Conservation (phyloP, 2,888 invertebrate genomes). For the Tridacna gigas region DNA sequence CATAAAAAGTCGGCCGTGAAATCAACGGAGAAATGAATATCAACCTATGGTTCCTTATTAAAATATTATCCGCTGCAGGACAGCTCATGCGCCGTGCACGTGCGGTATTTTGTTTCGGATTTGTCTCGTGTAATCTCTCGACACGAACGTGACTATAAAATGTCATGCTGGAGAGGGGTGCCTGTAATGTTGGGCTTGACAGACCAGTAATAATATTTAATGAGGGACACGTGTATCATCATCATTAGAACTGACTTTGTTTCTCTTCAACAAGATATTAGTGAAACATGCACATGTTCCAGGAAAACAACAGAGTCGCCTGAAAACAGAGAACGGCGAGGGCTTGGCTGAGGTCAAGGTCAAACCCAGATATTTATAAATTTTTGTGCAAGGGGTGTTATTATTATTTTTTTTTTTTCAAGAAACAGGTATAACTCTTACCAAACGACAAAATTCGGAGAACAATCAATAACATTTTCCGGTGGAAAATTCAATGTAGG, state of each 20-base stretch:
- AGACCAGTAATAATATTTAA: slow-evolving; percentile 58
- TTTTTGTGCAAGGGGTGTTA: too few species aligned
- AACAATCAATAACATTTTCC: too few species aligned
- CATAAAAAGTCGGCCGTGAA: slow-evolving; percentile 60
- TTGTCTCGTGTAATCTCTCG: slow-evolving; percentile 53
- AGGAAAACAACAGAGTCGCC: background rate
- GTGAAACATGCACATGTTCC: slow-evolving; percentile 3
- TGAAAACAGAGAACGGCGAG: too few species aligned
- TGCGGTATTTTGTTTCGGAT: slow-evolving; percentile 58
- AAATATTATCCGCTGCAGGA: slow-evolving; percentile 62
- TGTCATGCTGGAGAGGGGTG: slow-evolving; percentile 43
- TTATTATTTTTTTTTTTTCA: too few species aligned
- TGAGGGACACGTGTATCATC: slow-evolving; percentile 52
- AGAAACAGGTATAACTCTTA: too few species aligned
- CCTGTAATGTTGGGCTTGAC: slow-evolving; percentile 38
- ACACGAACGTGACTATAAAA: slow-evolving; percentile 60
- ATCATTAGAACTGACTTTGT: slow-evolving; percentile 28
- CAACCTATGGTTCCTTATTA: slow-evolving; percentile 56
- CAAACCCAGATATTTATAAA: too few species aligned
- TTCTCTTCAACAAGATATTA: slow-evolving; percentile 20
- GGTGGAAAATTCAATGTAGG: too few species aligned
- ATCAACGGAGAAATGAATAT: slow-evolving; percentile 64
- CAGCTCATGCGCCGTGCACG: slow-evolving; percentile 56
- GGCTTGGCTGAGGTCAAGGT: too few species aligned
- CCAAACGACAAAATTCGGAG: too few species aligned